Percentiles rank a stretch among this genome's conserved stretches.
phyloP scores from a whole-genome alignment of 2,113 vertebrate genomes.

The Hemiprocne comata region DNA sequence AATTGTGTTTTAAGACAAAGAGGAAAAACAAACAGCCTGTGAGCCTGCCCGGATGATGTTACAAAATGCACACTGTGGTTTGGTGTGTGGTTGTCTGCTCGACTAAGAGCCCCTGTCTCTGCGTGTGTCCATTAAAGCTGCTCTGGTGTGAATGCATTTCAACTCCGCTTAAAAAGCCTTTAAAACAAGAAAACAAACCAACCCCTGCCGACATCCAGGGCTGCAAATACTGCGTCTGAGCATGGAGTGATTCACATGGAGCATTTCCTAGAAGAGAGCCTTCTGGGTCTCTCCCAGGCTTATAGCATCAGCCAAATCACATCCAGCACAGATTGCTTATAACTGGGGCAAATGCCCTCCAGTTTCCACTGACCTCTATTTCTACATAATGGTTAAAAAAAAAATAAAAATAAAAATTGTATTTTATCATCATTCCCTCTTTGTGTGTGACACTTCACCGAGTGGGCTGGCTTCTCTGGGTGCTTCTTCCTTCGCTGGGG shows the following conservation, averaged over 20 bases:
- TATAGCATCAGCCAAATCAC: neutral
- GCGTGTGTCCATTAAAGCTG: neutral
- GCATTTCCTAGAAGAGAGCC: neutral
- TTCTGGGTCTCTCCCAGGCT: neutral
- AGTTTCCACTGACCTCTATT: neutral
- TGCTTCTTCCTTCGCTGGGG: neutral
- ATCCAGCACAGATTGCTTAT: neutral
- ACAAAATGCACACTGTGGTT: neutral
- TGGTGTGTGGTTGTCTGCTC: neutral
- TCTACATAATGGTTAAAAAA: neutral
- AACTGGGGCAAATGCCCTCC: neutral
- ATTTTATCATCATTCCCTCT: neutral
- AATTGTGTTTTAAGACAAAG: conserved; percentile 27
- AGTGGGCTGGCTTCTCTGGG: neutral
- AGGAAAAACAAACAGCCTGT: neutral
- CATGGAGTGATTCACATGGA: rapidly evolving
- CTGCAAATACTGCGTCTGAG: neutral
- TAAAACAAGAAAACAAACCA: neutral
- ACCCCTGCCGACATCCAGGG: neutral
- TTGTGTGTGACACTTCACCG: neutral
- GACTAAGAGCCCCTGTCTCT: neutral
- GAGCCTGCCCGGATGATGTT: neutral
- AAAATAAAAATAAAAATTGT: neutral
- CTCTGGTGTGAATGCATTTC: neutral
- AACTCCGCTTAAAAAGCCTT: neutral